Conservation (phyloP, 2,113 vertebrate species). For the Phasianus colchicus region DNA sequence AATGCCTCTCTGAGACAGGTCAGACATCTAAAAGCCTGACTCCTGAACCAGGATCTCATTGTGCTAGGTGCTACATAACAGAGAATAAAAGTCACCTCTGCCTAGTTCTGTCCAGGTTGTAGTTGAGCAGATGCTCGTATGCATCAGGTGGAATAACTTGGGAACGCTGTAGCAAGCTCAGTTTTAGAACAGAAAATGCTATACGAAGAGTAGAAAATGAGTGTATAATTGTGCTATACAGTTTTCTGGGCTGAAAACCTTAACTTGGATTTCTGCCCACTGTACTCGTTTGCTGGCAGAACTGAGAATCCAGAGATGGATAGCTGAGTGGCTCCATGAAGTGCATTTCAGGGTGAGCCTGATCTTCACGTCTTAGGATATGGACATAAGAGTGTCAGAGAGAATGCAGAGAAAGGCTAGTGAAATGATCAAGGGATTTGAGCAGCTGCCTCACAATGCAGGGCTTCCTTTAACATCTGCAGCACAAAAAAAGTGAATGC, state of each 20-base stretch:
- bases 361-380: background rate
- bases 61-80: background rate
- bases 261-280: background rate
- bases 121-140: background rate
- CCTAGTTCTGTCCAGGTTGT: background rate
- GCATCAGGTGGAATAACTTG: background rate
- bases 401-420: background rate
- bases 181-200: background rate
- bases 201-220: background rate
- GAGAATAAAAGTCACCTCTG: background rate
- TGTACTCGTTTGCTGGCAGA: background rate
- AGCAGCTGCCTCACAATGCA: background rate
- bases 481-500: background rate
- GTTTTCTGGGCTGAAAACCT: background rate
- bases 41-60: background rate
- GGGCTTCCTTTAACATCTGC: background rate
- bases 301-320: background rate
- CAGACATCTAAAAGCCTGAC: background rate
- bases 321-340: rapidly evolving
- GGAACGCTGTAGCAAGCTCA: background rate
- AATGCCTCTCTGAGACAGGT: background rate
- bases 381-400: background rate
- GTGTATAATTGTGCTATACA: background rate
- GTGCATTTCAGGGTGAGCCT: rapidly evolving
- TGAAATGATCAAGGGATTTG: background rate